Percentiles rank a stretch among this genome's conserved stretches.
Conservation (phyloP, 2,113 vertebrate genomes). For the Entelurus aequoreus region DNA sequence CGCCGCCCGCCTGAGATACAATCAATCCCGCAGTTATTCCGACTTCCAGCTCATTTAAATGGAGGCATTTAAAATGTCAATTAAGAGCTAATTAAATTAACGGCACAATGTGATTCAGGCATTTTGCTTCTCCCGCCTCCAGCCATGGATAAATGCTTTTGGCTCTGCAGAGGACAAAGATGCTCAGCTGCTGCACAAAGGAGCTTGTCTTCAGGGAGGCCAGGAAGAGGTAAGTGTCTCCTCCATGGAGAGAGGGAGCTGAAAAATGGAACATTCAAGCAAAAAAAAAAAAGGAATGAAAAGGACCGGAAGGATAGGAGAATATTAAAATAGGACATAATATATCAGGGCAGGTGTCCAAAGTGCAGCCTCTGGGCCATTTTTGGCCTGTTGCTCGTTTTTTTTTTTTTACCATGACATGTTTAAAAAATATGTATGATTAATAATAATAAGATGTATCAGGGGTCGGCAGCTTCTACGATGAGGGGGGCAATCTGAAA, state of each 20-base stretch:
- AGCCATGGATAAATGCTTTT: conserved; percentile 48
- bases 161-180: conserved; percentile 41
- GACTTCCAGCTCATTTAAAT: conserved; percentile 57
- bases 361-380: too few species aligned
- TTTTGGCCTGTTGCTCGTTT: too few species aligned
- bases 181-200: conserved; percentile 17
- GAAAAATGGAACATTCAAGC: neutral
- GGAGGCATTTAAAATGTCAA: conserved; percentile 64
- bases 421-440: too few species aligned
- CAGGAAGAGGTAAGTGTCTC: neutral
- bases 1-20: conserved; percentile 39
- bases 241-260: neutral
- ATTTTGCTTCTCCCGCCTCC: conserved; percentile 46
- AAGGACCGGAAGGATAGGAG: neutral
- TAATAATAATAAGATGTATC: too few species aligned
- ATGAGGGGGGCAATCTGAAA: too few species aligned
- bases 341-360: too few species aligned
- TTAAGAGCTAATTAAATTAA: conserved; percentile 64
- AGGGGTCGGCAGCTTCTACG: too few species aligned
- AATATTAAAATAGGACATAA: neutral
- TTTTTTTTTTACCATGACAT: too few species aligned
- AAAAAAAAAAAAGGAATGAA: neutral
- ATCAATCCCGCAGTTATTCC: conserved; percentile 39
- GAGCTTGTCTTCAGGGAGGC: too few species aligned
- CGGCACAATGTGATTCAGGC: conserved; percentile 56